phyloP scores from a whole-genome alignment of 1,140 invertebrate genomes.

The Idris sp. region DNA sequence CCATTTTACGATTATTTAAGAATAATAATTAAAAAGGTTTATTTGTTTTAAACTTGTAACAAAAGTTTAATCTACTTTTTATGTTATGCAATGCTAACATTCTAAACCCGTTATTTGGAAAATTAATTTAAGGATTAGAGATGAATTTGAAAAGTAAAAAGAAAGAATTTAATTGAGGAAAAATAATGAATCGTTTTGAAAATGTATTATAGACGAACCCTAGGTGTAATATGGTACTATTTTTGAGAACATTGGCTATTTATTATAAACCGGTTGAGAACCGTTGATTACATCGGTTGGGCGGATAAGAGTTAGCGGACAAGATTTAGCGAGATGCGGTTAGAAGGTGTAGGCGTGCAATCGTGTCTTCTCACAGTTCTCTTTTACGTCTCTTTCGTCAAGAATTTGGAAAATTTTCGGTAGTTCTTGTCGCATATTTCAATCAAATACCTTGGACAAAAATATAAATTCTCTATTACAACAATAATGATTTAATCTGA shows the following conservation, averaged over 20 bases:
- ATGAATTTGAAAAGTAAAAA: too few species aligned
- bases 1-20: too few species aligned
- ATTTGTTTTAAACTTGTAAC: too few species aligned
- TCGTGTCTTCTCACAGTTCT: conserved; percentile 36
- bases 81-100: too few species aligned
- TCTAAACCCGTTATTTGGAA: too few species aligned
- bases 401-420: conserved; percentile 25
- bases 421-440: conserved; percentile 1
- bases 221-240: conserved; percentile 9
- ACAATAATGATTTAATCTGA: too few species aligned
- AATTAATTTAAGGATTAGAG: too few species aligned
- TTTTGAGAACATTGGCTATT: conserved; percentile 15
- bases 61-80: too few species aligned
- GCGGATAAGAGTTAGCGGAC: conserved; percentile 40
- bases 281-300: conserved; percentile 29
- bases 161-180: not conserved
- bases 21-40: too few species aligned
- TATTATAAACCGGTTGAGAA: conserved; percentile 50
- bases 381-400: conserved; percentile 26
- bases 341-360: conserved; percentile 49
- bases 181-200: not conserved
- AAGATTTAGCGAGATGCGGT: conserved; percentile 44
- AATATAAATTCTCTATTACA: not conserved
- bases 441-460: not conserved
- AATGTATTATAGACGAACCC: conserved; percentile 6